Evolutionary conservation across 2,888 invertebrate genomes (phyloP).

Genomic region (Acronicta leporina): DNA sequence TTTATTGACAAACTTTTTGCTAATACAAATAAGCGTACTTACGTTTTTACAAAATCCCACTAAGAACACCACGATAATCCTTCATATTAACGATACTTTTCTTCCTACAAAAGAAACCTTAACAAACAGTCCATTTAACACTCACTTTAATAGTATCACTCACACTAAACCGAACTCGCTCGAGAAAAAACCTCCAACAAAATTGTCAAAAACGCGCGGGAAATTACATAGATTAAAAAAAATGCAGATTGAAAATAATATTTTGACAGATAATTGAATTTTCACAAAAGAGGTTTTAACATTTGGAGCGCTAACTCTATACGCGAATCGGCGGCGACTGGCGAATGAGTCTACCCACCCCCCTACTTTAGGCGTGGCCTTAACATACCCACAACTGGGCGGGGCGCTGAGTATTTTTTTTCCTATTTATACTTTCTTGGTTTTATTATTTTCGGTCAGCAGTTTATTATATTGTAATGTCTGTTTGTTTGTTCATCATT

Average conservation of each 20-base stretch:
- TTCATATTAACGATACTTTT: conserved; percentile 43
- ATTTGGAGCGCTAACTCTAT: conserved; percentile 70
- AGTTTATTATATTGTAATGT: conserved; percentile 85
- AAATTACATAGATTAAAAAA: conserved; percentile 27
- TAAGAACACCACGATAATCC: conserved; percentile 49
- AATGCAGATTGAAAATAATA: conserved; percentile 41
- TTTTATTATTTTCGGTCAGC: conserved; percentile 75
- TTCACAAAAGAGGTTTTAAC: conserved; percentile 58
- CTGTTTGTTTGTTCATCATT: conserved; percentile 77
- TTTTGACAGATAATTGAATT: conserved; percentile 56
- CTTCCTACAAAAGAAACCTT: conserved; percentile 22
- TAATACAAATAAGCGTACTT: conserved; percentile 22
- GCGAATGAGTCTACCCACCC: conserved; percentile 74
- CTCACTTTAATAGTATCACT: conserved; percentile 49
- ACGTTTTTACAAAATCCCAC: conserved; percentile 52
- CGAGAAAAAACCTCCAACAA: conserved; percentile 30
- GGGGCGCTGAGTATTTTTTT: conserved; percentile 68
- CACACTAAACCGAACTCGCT: conserved; percentile 50
- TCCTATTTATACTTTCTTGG: conserved; percentile 73
- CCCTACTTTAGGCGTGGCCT: conserved; percentile 74
- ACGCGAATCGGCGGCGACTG: conserved; percentile 80
- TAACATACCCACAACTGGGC: conserved; percentile 65
- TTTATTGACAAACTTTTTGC: not conserved
- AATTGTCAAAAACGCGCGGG: conserved; percentile 53
- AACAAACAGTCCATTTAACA: conserved; percentile 46